Base-by-base conservation (phyloP, 1,140 invertebrate species). In the Papilio machaon region DNA sequence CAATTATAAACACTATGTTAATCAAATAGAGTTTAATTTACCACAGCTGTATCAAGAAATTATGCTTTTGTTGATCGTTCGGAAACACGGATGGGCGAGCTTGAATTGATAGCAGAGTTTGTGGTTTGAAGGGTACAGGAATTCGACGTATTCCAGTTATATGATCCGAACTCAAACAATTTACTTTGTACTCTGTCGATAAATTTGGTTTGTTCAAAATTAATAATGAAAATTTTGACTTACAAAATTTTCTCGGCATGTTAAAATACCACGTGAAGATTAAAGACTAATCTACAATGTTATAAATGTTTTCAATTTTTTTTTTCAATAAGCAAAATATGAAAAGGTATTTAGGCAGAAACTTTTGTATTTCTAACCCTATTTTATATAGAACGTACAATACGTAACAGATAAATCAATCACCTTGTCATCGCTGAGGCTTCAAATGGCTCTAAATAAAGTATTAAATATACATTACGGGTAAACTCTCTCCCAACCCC, bases 401-500 rank as follows among this genome's bases (percentile, higher is more conserved):
- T 1, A 23, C 7, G 9, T 23, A 11, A 35, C 4, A 67, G 64
- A 67, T 38, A 15, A 85, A 91, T 91, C 90, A 88, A 91, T 91
- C 90, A 91, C 88, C 79, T 76, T 67, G 79, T 85, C 82, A 89
- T 91, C 87, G 83, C 75, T 80, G 74, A 54, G 19, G 54, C 70
- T 73, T 81, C 64, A 77, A 11, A 75, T 73, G 46, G 49, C 35
- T 52, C 82, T 85, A 86, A 85, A 87, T 87, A 86, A 86, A 85
- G 87, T 90, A 90, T 92, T 91, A 91, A 90, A 91, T 90, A 85
- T 83, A 87, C 90, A 91, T 92, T 90, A 91, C 82, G 82, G 52
- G 81, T 76, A 80, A 86, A 88, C 86, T 81, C 76, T 77, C 82
- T 82, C 81, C 81, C 81, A 81, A 74, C 81, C 76, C 79, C 76